Evolutionary conservation across 2,113 vertebrate genomes (phyloP).

Genomic region (Chaetura pelagica): DNA sequence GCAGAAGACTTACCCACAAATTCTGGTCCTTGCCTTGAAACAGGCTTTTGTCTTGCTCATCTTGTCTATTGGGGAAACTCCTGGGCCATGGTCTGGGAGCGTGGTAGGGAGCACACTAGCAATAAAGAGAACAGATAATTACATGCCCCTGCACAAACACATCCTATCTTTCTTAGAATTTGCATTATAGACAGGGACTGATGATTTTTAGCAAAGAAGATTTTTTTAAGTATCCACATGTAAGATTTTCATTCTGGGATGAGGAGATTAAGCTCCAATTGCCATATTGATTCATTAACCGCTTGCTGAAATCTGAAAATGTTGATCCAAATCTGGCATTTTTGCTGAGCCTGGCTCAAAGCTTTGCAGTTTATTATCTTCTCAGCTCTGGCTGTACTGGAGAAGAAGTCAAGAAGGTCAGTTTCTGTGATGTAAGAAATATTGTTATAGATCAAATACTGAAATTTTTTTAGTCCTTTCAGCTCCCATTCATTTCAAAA

Average conservation of each 20-base stretch:
- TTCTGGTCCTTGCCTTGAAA: neutral
- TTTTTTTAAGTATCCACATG: neutral
- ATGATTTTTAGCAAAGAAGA: neutral
- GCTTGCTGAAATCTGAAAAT: neutral
- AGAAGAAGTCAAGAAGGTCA: neutral
- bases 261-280: neutral
- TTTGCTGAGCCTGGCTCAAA: neutral
- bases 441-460: neutral
- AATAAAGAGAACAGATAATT: neutral
- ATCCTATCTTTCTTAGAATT: neutral
- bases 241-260: neutral
- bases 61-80: neutral
- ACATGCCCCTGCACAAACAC: neutral
- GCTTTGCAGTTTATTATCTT: neutral
- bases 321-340: neutral
- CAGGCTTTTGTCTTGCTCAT: neutral
- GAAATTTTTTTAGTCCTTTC: neutral
- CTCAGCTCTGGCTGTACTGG: neutral
- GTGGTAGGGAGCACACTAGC: neutral
- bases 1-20: neutral
- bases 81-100: too few relatives aligned
- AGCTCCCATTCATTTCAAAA: neutral
- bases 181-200: neutral
- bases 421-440: neutral
- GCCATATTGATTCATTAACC: neutral